Evolutionary conservation across 1,140 invertebrate genomes (phyloP).

Genomic region (Danaus melanippus): DNA sequence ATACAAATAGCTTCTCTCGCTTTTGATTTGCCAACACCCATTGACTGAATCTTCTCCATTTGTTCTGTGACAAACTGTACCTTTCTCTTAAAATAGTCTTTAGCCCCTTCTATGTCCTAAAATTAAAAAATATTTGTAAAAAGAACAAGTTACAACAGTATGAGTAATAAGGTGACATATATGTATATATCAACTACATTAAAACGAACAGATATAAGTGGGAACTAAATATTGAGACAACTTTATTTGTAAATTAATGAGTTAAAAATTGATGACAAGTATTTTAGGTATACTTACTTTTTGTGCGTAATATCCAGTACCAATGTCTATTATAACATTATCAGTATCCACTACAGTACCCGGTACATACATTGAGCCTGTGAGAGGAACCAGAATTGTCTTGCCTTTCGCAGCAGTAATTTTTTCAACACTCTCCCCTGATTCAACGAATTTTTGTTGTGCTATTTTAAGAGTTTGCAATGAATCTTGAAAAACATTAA

Average conservation of each 20-base stretch:
- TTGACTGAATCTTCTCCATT: constrained; percentile 92
- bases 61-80: constrained; percentile 92
- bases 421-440: constrained; percentile 87
- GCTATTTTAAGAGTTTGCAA: constrained; percentile 90
- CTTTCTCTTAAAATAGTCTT: constrained; percentile 94
- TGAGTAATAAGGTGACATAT: neutral
- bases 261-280: too few relatives aligned
- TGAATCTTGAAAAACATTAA: constrained; percentile 90
- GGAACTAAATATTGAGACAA: too few relatives aligned
- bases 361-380: constrained; percentile 95
- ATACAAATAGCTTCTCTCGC: constrained; percentile 84
- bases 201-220: too few relatives aligned
- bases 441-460: constrained; percentile 91
- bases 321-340: constrained; percentile 93
- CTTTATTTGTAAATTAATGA: too few relatives aligned
- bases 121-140: constrained; percentile 31
- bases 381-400: constrained; percentile 91
- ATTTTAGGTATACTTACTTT: constrained; percentile 74
- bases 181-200: too few relatives aligned
- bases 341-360: constrained; percentile 86
- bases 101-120: constrained; percentile 83
- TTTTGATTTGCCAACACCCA: constrained; percentile 89
- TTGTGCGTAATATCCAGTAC: constrained; percentile 95
- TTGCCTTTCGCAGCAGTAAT: constrained; percentile 83
- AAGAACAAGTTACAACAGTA: neutral